Base-by-base conservation (phyloP, 2,113 vertebrate species). In the Xerus inauris region DNA sequence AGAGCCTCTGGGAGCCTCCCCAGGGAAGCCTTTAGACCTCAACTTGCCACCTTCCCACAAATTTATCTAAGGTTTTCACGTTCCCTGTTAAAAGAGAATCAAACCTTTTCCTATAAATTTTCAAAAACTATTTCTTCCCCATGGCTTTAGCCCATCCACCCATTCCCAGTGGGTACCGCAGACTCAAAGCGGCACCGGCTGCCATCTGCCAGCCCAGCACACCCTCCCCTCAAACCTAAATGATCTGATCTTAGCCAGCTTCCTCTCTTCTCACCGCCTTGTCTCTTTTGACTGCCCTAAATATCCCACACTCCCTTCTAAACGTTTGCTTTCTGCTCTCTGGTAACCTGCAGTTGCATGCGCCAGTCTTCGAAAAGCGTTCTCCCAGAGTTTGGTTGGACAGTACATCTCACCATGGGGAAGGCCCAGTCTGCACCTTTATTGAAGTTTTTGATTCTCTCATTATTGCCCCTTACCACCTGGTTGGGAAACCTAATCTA, bases 1-100 rank as follows among this genome's bases (percentile, higher is more conserved):
- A 62, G 82, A 24, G 57, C 49, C 47, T 35, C 51, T 45, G 79
- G 42, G 45, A 89, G 13, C 51, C 45, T 84, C 40, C 81, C 32
- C 47, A 22, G 86, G 87, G 65, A 92, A 86, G 72, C 81, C 38
- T 19, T 67, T 32, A 47, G 64, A 90, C 26, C 38, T 90, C 81
- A 45, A 13, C 30, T 82, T 40, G 59, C 49, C 35, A 89, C 45
- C 45, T 80, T 82, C 81, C 51, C 86, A 81, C 49, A 16, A 14
- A 75, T 67, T 4, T 51, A 64, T 35, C 54, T 62, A 10, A 62
- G 40, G 69, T 87, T 83, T 65, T 45, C 38, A 73, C 51, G 72
- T 65, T 94, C 49, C 28, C 59, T 73, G 35, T 62, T 30, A 11
- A 0, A 90, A 67, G n/a, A 91, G 42, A 90, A 32, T 28, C 32